Base-by-base conservation (phyloP, 2,888 invertebrate genomes). In the Ectemnius cavifrons region DNA sequence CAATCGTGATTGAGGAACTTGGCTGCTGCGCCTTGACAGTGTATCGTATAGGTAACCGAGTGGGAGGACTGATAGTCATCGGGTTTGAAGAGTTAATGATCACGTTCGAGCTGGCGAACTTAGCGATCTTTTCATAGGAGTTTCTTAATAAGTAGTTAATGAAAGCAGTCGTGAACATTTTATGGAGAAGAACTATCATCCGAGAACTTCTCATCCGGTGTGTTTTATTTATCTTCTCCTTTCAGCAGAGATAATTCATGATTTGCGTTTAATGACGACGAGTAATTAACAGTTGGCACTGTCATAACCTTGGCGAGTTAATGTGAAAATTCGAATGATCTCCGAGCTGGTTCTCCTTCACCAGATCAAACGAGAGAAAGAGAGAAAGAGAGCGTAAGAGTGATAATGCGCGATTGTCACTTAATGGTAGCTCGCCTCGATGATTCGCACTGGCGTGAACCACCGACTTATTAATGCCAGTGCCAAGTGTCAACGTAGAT, bases 381-480 rank as follows among this genome's bases (percentile, higher is more conserved):
- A 8, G 5, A 37, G 28, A 37, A 3, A 8, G 28, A 37, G 8
- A 37, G 23, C 4, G 37, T 6, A 37, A 37, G 37, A 11, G 37
- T 6, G 71, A 76, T 76, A 77, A 65, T 23, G 62, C 58, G 28
- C 45, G 67, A 71, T 71, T 69, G 71, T 62, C 71, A 71, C 64
- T 76, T 76, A 77, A 76, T 68, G 76, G 64, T 71, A 63, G 59
- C 65, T 37, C 58, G 63, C 67, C 67, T 52, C 61, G 28, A 58
- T 72, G 76, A 76, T 71, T 52, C 64, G 64, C 67, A 62, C 73
- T 63, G 63, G 69, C 69, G 73, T 49, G 75, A 58, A 64, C 37
- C 67, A 56, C 14, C 60, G 52, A 49, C 49, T 71, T 77, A 77
- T 77, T 77, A 71, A 76, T 65, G 71, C 56, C 67, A 71, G 76